Evolutionary conservation across 1,140 invertebrate genomes (phyloP), one percentile per base, ranked within the genome.

Genomic region (Stenopsyche tienmushanensis): DNA sequence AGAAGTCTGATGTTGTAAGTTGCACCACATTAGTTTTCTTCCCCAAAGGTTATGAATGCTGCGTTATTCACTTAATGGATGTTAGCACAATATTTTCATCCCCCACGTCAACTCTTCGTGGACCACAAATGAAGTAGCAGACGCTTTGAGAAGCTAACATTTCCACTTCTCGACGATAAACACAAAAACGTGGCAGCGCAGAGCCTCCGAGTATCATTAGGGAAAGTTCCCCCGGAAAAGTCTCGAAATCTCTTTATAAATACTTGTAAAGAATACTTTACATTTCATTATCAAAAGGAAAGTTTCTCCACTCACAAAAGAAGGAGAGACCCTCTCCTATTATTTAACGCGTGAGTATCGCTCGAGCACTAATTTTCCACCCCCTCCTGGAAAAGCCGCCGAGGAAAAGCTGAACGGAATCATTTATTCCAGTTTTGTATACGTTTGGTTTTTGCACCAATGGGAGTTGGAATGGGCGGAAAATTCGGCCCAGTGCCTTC

Each of bases 241-340:
- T 62, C 58, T 49, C 25, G 25, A 63, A 67, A 67, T 60, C 55
- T 58, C 55, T 65, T 60, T 53, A 53, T 58, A 67, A 67, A 67
- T 41, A 55, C 60, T 39, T 26, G 26, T 24, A 50, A 58, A 63
- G 65, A 63, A 67, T 67, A 59, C 59, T 58, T 63, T 24, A 67
- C 59, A 63, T 67, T 67, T 63, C 53, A 59, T 55, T 50, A 63
- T 58, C 59, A 67, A 67, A 67, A 58, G 65, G 39, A 63, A 67
- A 62, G 65, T 67, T 67, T 49, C 39, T n/a, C 54, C 10, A 21
- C 24, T 34, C 49, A 62, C 57, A 66, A 55, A 66, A 17, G 64
- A 18, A 50, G 18, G 18, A 23, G n/a, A n/a, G 42, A 29, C 50
- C 18, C 53, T 55, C 47, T 3, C 9, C 23, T 29, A 20, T 20